phyloP scores from a whole-genome alignment of 2,113 vertebrate genomes.

The Pimephales promelas region DNA sequence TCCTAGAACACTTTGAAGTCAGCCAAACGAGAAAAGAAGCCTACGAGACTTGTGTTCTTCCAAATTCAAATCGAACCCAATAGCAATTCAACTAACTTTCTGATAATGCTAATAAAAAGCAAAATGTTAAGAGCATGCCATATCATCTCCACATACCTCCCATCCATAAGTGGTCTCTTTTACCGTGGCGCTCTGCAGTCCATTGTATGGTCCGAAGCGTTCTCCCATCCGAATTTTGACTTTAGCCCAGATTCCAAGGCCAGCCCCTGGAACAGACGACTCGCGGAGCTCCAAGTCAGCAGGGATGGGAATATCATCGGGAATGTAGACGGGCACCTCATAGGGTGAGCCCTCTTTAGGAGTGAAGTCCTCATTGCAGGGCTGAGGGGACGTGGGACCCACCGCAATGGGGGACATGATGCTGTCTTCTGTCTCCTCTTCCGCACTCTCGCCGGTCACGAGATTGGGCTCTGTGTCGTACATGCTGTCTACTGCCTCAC shows the following conservation, averaged over 20 bases:
- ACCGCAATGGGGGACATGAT: conserved; percentile 93
- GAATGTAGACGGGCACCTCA: conserved; percentile 98
- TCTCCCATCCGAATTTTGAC: conserved; percentile 85
- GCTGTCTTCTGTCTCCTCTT: conserved; percentile 92
- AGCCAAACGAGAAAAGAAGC: background rate
- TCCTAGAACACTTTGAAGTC: background rate
- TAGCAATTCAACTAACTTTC: background rate
- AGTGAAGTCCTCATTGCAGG: conserved; percentile 93
- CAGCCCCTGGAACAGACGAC: conserved; percentile 93
- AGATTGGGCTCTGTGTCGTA: conserved; percentile 91
- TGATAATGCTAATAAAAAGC: background rate
- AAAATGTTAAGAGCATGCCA: background rate
- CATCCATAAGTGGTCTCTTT: conserved; percentile 93
- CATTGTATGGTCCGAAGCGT: conserved; percentile 87
- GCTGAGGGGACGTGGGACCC: conserved; percentile 86
- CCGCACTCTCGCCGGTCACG: conserved; percentile 83
- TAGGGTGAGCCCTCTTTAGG: conserved; percentile 99
- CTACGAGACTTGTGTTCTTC: background rate
- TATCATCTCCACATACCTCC: conserved; percentile 82
- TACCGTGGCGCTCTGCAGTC: conserved; percentile 78
- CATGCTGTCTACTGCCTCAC: conserved; percentile 89
- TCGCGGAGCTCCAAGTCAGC: conserved; percentile 94
- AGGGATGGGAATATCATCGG: conserved; percentile 97
- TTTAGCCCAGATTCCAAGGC: conserved; percentile 96
- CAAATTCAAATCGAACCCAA: background rate